These are phyloP conservation scores for Phalera bucephala DNA, from an alignment of 2,888 invertebrate species.

Conservation along the genomic window DNA sequence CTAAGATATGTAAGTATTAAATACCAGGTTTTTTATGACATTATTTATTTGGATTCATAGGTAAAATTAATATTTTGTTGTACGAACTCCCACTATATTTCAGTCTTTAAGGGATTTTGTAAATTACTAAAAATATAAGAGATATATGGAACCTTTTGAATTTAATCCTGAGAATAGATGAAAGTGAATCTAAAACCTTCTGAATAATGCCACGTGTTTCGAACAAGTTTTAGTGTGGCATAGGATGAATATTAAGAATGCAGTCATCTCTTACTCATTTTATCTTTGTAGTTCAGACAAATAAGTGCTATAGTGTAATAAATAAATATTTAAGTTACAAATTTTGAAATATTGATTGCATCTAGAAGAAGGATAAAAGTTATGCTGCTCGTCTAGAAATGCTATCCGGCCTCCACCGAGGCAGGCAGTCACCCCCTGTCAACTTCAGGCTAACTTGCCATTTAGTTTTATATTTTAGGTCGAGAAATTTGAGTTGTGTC, in stretches of 20 bases:
- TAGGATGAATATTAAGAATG: too few relatives aligned
- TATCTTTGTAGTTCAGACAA: too few relatives aligned
- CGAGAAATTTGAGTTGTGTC: conserved; percentile 11
- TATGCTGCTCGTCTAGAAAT: conserved; percentile 27
- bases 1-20: too few relatives aligned
- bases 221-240: too few relatives aligned
- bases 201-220: too few relatives aligned
- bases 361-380: conserved; percentile 23
- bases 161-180: too few relatives aligned
- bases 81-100: neutral
- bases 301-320: too few relatives aligned
- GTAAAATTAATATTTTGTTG: neutral
- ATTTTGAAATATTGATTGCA: neutral
- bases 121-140: too few relatives aligned
- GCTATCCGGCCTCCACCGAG: conserved; percentile 27
- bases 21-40: too few relatives aligned
- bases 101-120: neutral
- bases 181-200: too few relatives aligned
- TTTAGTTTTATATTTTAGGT: conserved; percentile 49
- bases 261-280: too few relatives aligned
- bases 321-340: neutral
- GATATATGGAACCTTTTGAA: too few relatives aligned
- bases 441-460: conserved; percentile 62
- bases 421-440: conserved; percentile 58
- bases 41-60: neutral